Base-by-base conservation (phyloP, 2,888 invertebrate species). In the Crocallis elinguaria region DNA sequence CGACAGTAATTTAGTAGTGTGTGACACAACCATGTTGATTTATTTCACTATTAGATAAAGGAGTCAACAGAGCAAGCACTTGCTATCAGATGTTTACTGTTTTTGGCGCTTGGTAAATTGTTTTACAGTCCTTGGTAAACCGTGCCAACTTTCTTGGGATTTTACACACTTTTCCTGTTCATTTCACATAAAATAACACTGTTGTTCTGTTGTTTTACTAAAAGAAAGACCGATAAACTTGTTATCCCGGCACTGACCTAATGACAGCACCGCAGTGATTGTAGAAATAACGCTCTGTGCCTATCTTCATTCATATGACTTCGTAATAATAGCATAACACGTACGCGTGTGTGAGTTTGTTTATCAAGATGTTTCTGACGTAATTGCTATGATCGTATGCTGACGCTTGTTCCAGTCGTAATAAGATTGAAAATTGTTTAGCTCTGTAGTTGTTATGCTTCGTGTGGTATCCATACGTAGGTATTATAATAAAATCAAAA, bases 1-100 rank as follows among this genome's bases (percentile, higher is more conserved):
- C 44, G 72, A 71, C 56, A 79, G 45, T 68, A 68, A 71, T 76
- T 82, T 70, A 36, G 62, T 79, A 36, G 76, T 79, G 59, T 82
- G 60, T 63, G 79, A 77, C 64, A 81, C 73, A 56, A 78, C 82
- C 87, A 87, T 88, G 55, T 57, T 77, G 51, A 67, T 57, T 36
- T 60, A 57, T 63, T 66, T 63, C 59, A 60, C 62, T 54, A 46
- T 53, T 51, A 53, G 49, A 54, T 56, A 53, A 50, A 30, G 29
- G 42, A 49, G 11, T 42, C 43, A 36, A 14, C 49, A 25, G 27
- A 53, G 14, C 9, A 6, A 35, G 21, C 25, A 55, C 49, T 56
- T 4, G 29, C 19, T 43, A 49, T 49, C 53, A 33, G 39, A 38
- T 51, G 30, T 52, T 44, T 49, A 25, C 48, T 42, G 30, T 46